Base-by-base conservation (phyloP, 2,113 vertebrate species). In the Prolemur simus region DNA sequence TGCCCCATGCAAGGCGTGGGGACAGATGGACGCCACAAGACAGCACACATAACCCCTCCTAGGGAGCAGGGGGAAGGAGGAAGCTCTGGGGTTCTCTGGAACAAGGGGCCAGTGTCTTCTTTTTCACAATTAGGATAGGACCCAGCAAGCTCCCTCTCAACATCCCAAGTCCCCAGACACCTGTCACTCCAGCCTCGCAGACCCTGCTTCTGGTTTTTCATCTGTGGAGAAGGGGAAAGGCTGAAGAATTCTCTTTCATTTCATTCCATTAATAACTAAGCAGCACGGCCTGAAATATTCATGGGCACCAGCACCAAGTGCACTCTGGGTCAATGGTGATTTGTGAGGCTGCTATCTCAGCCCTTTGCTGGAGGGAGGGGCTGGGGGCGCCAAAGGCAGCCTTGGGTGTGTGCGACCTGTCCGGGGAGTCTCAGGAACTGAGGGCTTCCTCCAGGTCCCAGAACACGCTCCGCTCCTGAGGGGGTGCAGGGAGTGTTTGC, bases 161-260 rank as follows among this genome's bases (percentile, higher is more conserved):
- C 66, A 58, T 63, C 73, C 81, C 4, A 23, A 14, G 12, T 47
- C 64, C 63, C 84, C 76, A n/a, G 47, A 81, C 3, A 15, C 52
- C 74, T 73, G 27, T 69, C 94, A 45, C 63, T 78, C 69, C 52
- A 64, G 73, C 68, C 71, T 84, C 64, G 39, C 29, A 39, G 52
- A 84, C 21, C 23, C 39, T 5, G 60, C 58, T 37, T 91, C 66
- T 92, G 18, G 8, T 85, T 94, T 97, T 90, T 91, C 56, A 45
- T 82, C 71, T n/a, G 18, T 42, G 45, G 83, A 60, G 80, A 87
- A 91, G 37, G 73, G 42, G 52, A 92, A 54, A 91, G 56, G 81
- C 73, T 97, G 49, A 93, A 92, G 73, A 94, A 98, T 96, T 97
- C 93, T 76, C 81, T 96, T 98, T 97, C 81, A 97, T 96, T 95